phyloP scores from a whole-genome alignment of 2,888 invertebrate genomes.

The Ophonus ardosiacus region DNA sequence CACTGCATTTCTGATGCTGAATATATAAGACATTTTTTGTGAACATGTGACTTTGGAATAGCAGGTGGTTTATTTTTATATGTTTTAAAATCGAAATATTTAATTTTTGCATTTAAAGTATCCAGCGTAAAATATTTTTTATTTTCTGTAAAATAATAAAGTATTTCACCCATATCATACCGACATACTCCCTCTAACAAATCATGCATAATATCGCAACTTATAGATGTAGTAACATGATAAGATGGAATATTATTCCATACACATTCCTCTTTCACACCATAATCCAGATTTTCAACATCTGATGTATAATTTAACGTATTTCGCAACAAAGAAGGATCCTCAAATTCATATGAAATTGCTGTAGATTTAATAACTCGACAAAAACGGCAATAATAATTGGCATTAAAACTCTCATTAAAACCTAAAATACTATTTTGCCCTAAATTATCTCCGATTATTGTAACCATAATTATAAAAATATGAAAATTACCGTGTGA shows the following conservation, averaged over 20 bases:
- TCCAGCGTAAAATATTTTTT: no score
- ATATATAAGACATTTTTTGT: no score
- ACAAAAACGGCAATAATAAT: constrained; percentile 67
- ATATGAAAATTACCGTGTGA: constrained; percentile 47
- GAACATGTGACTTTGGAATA: no score
- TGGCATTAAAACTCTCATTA: constrained; percentile 66
- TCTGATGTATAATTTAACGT: neutral
- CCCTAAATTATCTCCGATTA: constrained; percentile 66
- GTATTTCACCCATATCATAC: constrained; percentile 13
- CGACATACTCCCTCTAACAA: constrained; percentile 7
- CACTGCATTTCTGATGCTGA: no score
- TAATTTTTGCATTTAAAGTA: no score
- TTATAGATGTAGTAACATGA: neutral
- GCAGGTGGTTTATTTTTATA: constrained; percentile 5
- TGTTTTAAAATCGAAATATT: neutral
- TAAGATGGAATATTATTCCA: neutral
- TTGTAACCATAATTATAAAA: neutral
- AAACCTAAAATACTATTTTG: constrained; percentile 67
- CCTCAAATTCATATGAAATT: neutral
- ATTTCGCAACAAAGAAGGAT: neutral
- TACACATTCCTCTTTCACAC: neutral
- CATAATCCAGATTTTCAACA: neutral
- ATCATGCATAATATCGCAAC: constrained; percentile 23
- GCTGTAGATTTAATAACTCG: neutral
- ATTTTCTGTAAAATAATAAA: neutral